Base-by-base conservation (phyloP, 1,140 invertebrate species). In the Andricus grossulariae region DNA sequence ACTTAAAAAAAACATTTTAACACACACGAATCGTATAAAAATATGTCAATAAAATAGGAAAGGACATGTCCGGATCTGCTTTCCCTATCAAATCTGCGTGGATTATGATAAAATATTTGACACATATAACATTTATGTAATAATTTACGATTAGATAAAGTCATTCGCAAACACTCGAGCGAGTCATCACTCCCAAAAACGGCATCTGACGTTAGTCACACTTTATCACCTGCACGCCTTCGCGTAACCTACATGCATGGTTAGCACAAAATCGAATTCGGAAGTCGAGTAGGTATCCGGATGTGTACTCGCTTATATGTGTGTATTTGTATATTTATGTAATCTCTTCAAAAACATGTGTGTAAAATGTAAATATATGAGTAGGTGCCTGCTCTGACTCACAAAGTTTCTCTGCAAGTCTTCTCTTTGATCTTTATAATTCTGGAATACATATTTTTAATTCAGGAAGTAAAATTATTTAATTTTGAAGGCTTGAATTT, bases 201-300 rank as follows among this genome's bases (percentile, higher is more conserved):
- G 81, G 81, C 74, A 49, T 18, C 73, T 75, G 71, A 81, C 81
- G 57, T 66, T 51, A 32, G 25, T 16, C 15, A 32, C 18, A 39
- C 7, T n/a, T 49, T 73, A 18, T 45, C 72, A 54, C 51, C 45
- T 54, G 39, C 57, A 73, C 79, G 73, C 82, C 82, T 71, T 75
- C 82, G 70, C 50, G 25, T 72, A 66, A 75, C 72, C 79, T 75
- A 79, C 76, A 51, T 79, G 21, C 72, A 50, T 71, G 72, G 57
- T 73, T 57, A 79, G 70, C 57, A 54, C 73, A 19, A 80, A 74
- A 25, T 81, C 77, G 71, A 84, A 84, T 84, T 84, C 79, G 82
- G 82, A 83, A 83, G 75, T 79, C 39, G 79, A 60, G 79, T 84
- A 81, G 81, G 79, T 66, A 76, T 77, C 32, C 54, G 32, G 13